phyloP scores from a whole-genome alignment of 2,797 vertebrate genomes.

The Peromyscus attwateri region DNA sequence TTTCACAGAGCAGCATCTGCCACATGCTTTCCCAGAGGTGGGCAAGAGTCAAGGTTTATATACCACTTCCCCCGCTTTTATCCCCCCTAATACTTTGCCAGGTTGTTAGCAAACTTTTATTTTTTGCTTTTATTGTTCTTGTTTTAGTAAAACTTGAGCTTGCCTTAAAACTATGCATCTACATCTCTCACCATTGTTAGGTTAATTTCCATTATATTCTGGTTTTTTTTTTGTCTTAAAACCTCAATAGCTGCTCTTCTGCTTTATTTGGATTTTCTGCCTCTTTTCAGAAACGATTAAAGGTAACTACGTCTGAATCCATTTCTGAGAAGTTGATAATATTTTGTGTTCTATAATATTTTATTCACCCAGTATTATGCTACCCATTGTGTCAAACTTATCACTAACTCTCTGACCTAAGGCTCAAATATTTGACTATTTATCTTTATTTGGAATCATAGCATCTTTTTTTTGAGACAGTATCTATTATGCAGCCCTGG shows the following conservation, averaged over 20 bases:
- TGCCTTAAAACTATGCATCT: slow-evolving; percentile 36
- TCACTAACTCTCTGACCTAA: slow-evolving; percentile 23
- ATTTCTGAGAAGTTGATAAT: slow-evolving; percentile 43
- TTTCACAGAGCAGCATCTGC: slow-evolving; percentile 25
- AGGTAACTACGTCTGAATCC: slow-evolving; percentile 52
- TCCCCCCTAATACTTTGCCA: background rate
- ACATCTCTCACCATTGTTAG: slow-evolving; percentile 13
- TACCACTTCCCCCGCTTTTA: background rate
- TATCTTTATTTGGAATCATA: slow-evolving; percentile 62
- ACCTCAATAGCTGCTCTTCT: slow-evolving; percentile 1
- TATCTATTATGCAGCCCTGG: background rate
- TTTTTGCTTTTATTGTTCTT: background rate
- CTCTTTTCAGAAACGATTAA: slow-evolving; percentile 59
- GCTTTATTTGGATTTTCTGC: slow-evolving; percentile 48
- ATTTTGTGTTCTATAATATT: slow-evolving; percentile 72
- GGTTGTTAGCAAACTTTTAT: slow-evolving; percentile 18
- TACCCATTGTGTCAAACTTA: slow-evolving; percentile 47
- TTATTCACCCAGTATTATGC: slow-evolving; percentile 56
- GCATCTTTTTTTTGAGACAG: slow-evolving; percentile 17
- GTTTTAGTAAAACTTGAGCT: slow-evolving; percentile 9
- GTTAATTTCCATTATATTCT: slow-evolving; percentile 56
- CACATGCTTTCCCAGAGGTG: slow-evolving; percentile 49
- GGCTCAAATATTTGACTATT: slow-evolving; percentile 51
- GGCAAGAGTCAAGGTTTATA: slow-evolving; percentile 25
- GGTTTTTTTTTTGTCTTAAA: slow-evolving; percentile 32